Percentiles rank a stretch among this genome's conserved stretches.
Conservation (phyloP, 2,888 invertebrate species). For the Selenia dentaria region DNA sequence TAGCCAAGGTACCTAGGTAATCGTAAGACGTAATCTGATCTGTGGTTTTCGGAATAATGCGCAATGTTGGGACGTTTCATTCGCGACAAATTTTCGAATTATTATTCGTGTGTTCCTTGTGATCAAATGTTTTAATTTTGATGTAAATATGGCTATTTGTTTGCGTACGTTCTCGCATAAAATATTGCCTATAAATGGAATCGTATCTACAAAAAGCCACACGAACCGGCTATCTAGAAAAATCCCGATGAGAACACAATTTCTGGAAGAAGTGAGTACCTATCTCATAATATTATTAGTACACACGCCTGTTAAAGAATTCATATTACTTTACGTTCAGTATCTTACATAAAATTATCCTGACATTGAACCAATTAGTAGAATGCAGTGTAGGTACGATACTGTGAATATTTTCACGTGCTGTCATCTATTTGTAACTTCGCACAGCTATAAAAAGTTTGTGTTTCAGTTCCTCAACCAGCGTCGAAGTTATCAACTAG, state of each 20-base stretch:
- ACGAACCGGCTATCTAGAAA: constrained; percentile 78
- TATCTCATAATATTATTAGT: no score
- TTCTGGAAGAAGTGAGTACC: constrained; percentile 83
- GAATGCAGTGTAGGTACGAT: no score
- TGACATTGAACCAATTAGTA: no score
- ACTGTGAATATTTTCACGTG: no score
- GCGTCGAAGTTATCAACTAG: constrained; percentile 68
- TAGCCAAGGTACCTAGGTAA: no score
- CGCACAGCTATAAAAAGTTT: no score
- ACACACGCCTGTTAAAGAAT: no score
- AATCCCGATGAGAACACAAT: constrained; percentile 73
- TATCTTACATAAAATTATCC: no score
- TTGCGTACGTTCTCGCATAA: constrained; percentile 83
- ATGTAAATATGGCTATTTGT: constrained; percentile 82
- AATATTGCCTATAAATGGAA: constrained; percentile 79
- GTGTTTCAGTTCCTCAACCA: constrained; percentile 63
- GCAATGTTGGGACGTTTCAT: constrained; percentile 49
- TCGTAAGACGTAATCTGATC: no score
- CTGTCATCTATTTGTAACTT: constrained; percentile 28
- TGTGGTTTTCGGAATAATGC: no score
- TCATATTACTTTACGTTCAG: no score
- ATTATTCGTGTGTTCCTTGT: constrained; percentile 40
- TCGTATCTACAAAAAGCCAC: constrained; percentile 81
- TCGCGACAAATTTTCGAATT: constrained; percentile 57
- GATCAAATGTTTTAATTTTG: constrained; percentile 41